Percentiles rank a stretch among this genome's conserved stretches.
Evolutionary conservation across 2,888 invertebrate species (phyloP).

Genomic region (Apeira syringaria): DNA sequence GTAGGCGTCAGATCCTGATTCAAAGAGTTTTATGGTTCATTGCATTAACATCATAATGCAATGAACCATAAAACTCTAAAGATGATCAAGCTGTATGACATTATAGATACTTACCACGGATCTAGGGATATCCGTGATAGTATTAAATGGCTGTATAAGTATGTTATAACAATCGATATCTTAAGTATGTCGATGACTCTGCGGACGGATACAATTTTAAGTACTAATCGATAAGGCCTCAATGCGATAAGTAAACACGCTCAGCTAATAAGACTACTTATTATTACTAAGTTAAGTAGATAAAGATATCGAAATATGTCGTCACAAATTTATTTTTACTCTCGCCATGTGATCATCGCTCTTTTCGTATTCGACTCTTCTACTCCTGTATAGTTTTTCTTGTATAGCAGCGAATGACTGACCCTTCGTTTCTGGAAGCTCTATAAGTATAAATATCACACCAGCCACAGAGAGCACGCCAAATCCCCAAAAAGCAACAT

Average conservation of each 20-base stretch:
- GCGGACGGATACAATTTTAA: conserved; percentile 14
- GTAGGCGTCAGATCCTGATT: too few relatives aligned
- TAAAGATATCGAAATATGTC: not conserved
- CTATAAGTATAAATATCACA: conserved; percentile 74
- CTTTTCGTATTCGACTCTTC: conserved; percentile 65
- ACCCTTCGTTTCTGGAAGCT: conserved; percentile 85
- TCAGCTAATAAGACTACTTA: not conserved
- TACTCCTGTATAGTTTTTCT: conserved; percentile 64
- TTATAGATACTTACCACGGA: not conserved
- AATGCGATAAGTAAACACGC: conserved; percentile 1
- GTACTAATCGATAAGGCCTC: conserved; percentile 6
- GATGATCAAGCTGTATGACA: conserved; percentile 4
- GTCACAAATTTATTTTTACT: conserved; percentile 60
- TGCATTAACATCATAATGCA: too few relatives aligned
- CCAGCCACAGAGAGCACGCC: conserved; percentile 74
- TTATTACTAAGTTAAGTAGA: not conserved
- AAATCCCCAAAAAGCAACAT: conserved; percentile 83
- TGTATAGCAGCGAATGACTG: conserved; percentile 85
- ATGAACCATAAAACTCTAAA: too few relatives aligned
- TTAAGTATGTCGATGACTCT: conserved; percentile 1
- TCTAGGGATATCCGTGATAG: too few relatives aligned
- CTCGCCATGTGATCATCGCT: conserved; percentile 57
- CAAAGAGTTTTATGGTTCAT: too few relatives aligned
- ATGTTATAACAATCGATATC: not conserved
- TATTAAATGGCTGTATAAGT: too few relatives aligned